Base-by-base conservation (phyloP, 2,888 invertebrate species). In the Drosophila subquinaria region DNA sequence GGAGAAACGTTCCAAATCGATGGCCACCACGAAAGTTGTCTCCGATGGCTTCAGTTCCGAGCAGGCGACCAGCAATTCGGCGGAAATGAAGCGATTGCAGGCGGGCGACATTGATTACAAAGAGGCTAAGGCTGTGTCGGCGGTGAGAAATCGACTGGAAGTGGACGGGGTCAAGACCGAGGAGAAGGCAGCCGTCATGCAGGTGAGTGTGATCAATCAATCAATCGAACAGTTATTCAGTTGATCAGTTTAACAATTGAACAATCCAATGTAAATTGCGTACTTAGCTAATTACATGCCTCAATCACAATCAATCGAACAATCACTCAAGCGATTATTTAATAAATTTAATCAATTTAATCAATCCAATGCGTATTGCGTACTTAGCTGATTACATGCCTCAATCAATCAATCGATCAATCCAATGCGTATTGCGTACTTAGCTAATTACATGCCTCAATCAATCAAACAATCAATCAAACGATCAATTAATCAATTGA, bases 161-260 rank as follows among this genome's bases (percentile, higher is more conserved):
- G 94, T 97, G 71, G 97, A 97, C 90, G 97, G 97, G 48, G 94
- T 97, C 71, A 96, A 96, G 27, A 96, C 97, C 1, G 97, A 98
- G 93, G 96, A 97, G 93, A 96, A 96, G 91, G 95, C 96, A 77
- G 95, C 97, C 68, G 95, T 96, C 79, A 95, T 96, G 81, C 96
- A 97, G 95, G 97, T 97, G 93, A 93, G 94, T 45, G 94, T 56
- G 30, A 20, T 30, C 40, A n/a, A 20, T 40, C 11, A 9, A 23
- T 45, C 15, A 5, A 15, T 35, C 23, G 4, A 23, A 4, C 23
- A 23, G 3, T 23, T 3, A 23, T 3, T 23, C 2, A 23, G 3
- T 23, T 3, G 2, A 20, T 42, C 17, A 93, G 94, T 55, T 11
- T 1, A 15, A 11, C 17, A 15, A 48, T 27, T 38, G 15, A n/a